Percentiles rank a stretch among this genome's conserved stretches.
Conservation (phyloP, 2,113 vertebrate species). For the Coryphaenoides rupestris region DNA sequence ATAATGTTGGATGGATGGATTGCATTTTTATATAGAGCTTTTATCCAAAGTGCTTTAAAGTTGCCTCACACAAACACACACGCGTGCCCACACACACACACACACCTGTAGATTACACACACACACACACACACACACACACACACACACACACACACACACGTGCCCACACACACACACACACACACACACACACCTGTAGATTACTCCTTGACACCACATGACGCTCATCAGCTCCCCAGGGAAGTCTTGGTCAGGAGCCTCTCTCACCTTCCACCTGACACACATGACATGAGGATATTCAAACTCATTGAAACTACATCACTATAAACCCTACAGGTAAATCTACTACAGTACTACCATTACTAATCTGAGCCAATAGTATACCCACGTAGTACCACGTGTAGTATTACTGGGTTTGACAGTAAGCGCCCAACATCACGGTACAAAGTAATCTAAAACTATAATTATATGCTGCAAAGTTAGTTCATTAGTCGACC, state of each 20-base stretch:
- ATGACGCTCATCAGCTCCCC: constrained; percentile 78
- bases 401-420: too few species aligned
- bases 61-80: not conserved
- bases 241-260: constrained; percentile 45
- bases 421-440: too few species aligned
- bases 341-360: not conserved
- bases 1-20: too few species aligned
- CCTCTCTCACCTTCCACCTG: constrained; percentile 77
- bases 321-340: not conserved
- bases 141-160: not conserved
- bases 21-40: too few species aligned
- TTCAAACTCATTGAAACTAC: not conserved
- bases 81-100: too few species aligned
- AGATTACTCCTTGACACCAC: constrained; percentile 79
- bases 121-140: not conserved
- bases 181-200: constrained; percentile 71
- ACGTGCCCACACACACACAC: not conserved
- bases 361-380: too few species aligned
- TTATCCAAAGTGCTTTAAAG: too few species aligned
- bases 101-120: too few species aligned
- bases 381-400: too few species aligned
- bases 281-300: constrained; percentile 16
- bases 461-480: too few species aligned
- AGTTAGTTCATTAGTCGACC: too few species aligned
- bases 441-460: too few species aligned